These are phyloP conservation scores for Tromatobia lineatoria DNA, from an alignment of 2,888 invertebrate species.

Conservation along the genomic window DNA sequence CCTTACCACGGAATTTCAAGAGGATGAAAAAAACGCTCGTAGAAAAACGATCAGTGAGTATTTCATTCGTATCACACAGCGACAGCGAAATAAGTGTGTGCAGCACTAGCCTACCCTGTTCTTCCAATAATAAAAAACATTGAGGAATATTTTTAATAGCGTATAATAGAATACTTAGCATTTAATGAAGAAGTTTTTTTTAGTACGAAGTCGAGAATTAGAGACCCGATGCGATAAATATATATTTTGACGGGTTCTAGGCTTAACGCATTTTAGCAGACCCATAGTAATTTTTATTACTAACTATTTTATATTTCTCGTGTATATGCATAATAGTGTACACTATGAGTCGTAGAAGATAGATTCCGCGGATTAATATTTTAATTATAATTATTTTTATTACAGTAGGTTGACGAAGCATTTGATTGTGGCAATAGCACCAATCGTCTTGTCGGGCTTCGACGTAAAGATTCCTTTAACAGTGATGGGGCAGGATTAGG, in stretches of 20 bases:
- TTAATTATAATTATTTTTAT: constrained; percentile 39
- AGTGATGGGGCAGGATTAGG: constrained; percentile 29
- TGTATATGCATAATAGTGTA: constrained; percentile 54
- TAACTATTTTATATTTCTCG: constrained; percentile 37
- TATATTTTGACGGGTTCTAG: constrained; percentile 37
- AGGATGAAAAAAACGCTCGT: background rate
- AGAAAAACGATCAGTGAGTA: constrained; percentile 33
- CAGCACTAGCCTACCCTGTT: constrained; percentile 84
- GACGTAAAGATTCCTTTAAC: constrained; percentile 42
- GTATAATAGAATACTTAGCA: constrained; percentile 55
- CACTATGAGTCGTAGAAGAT: constrained; percentile 43
- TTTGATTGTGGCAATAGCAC: constrained; percentile 57
- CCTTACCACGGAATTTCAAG: constrained; percentile 35
- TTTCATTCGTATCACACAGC: constrained; percentile 69
- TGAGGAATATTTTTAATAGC: constrained; percentile 74
- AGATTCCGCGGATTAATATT: constrained; percentile 31
- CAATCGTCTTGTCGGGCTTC: constrained; percentile 43
- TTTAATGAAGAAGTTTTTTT: constrained; percentile 43
- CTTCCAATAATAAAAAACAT: constrained; percentile 81
- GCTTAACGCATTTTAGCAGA: constrained; percentile 29
- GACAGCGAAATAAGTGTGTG: constrained; percentile 80
- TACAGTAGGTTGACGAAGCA: constrained; percentile 30
- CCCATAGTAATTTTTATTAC: constrained; percentile 45
- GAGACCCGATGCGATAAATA: constrained; percentile 43
- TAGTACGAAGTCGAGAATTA: constrained; percentile 39